Percentiles rank a stretch among this genome's conserved stretches.
Evolutionary conservation across 1,140 invertebrate species (phyloP).

Genomic region (Drosophila arawakana): DNA sequence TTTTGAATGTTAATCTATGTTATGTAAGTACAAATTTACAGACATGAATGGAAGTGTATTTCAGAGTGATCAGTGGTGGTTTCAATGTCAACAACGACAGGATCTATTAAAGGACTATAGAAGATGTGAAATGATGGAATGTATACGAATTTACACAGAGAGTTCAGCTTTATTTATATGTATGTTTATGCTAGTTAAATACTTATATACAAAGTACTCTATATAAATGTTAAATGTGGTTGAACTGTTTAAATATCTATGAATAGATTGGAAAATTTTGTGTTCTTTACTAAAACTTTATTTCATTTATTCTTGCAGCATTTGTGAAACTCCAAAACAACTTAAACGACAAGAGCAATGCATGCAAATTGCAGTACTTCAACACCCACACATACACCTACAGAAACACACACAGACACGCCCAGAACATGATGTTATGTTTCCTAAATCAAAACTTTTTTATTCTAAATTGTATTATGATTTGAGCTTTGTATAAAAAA

Average conservation of each 20-base stretch:
- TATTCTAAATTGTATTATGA: constrained; percentile 4
- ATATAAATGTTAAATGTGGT: constrained; percentile 47
- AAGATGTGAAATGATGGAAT: constrained; percentile 39
- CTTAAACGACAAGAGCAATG: constrained; percentile 63
- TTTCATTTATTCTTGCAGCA: constrained; percentile 67
- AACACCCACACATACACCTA: constrained; percentile 45
- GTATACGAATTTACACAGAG: constrained; percentile 67
- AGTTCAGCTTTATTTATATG: constrained; percentile 48
- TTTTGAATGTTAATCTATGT: constrained; percentile 19
- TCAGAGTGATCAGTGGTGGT: constrained; percentile 22
- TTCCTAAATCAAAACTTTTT: constrained; percentile 10
- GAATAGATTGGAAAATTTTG: constrained; percentile 2
- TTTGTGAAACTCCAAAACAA: constrained; percentile 69
- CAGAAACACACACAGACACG: constrained; percentile 3
- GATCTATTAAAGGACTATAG: constrained; percentile 39
- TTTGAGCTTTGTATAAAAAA: constrained; percentile 13
- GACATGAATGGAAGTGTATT: constrained; percentile 1
- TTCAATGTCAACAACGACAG: constrained; percentile 44
- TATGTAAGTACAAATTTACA: constrained; percentile 12
- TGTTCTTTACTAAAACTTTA: constrained; percentile 40
- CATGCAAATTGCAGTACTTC: constrained; percentile 64
- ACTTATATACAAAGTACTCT: constrained; percentile 1
- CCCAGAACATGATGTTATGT: constrained; percentile 18
- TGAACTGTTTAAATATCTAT: neutral
- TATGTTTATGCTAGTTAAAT: constrained; percentile 42